phyloP scores from a whole-genome alignment of 2,888 invertebrate species.

The Steinernema hermaphroditum region DNA sequence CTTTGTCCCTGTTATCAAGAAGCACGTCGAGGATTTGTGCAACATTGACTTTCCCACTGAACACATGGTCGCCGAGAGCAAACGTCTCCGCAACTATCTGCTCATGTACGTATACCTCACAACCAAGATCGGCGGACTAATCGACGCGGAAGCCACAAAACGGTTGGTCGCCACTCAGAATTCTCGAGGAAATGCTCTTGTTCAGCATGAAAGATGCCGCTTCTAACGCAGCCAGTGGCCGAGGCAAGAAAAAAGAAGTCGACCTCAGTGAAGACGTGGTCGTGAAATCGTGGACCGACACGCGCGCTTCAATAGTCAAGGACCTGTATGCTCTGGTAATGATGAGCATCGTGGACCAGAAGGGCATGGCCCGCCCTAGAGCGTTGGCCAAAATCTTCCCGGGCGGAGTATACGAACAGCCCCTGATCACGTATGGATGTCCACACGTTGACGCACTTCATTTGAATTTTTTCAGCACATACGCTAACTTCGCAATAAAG shows the following conservation, averaged over 20 bases:
- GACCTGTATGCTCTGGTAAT: neutral
- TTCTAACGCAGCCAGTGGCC: neutral
- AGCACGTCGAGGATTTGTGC: slow-evolving; percentile 9
- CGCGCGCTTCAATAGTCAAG: neutral
- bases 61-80: slow-evolving; percentile 7
- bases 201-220: slow-evolving; percentile 7
- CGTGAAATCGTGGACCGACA: neutral
- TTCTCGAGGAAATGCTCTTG: too few species aligned
- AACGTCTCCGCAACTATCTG: slow-evolving; percentile 34
- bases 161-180: slow-evolving; percentile 15
- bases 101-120: slow-evolving; percentile 38
- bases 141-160: slow-evolving; percentile 34
- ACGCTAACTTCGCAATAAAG: slow-evolving; percentile 11
- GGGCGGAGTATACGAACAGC: slow-evolving; percentile 14
- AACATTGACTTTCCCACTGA: neutral
- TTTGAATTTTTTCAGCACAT: neutral
- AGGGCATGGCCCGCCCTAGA: neutral
- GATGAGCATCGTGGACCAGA: slow-evolving; percentile 10
- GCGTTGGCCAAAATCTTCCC: neutral
- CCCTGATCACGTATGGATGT: slow-evolving; percentile 8
- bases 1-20: neutral
- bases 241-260: neutral
- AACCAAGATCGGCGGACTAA: slow-evolving; percentile 29
- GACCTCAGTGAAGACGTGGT: neutral
- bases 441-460: too few species aligned